Evolutionary conservation across 2,113 vertebrate genomes (phyloP), one percentile per base, ranked within the genome.

Genomic region (Mustela nigripes): DNA sequence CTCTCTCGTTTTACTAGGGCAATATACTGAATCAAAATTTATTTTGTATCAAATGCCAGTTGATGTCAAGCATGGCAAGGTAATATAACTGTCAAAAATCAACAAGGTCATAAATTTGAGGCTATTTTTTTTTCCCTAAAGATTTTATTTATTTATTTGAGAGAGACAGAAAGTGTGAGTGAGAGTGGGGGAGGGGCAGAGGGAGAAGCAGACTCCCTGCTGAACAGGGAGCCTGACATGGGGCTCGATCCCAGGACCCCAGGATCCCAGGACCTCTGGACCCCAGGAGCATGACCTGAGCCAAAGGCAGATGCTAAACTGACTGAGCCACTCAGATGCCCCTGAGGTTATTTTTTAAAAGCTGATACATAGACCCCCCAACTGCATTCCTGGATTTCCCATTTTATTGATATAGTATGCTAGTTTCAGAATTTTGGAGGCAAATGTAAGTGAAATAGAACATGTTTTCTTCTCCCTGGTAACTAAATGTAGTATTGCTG

Each of bases 351-450:
- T 6, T 67, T 67, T 67, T 67, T 95, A 18, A 69, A 89, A 21
- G 31, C 11, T 62, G 18, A 6, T 81, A 6, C 14, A 56, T 15
- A 83, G 15, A 86, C 69, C 4, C 42, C 39, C 9, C 6, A 42
- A 53, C 28, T 16, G 9, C 24, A 88, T 8, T 60, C 48, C 14
- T 22, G 22, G 15, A 9, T 81, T 94, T 19, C 24, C 33, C 21
- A 31, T 67, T 58, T 97, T 65, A 33, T 73, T 90, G 58, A 39
- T 16, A 50, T 7, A 39, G 2, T 63, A 28, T 87, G 7, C 28
- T 82, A 92, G 21, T 58, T 94, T 87, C 42, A 94, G 81, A 83
- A 79, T 7, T 73, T 42, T 73, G 33, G 24, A 94, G 48, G 36
- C 10, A 60, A 79, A 4, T 48, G 18, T 39, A 85, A 85, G 4